phyloP scores from a whole-genome alignment of 2,888 invertebrate genomes.

The Globia sparganii region DNA sequence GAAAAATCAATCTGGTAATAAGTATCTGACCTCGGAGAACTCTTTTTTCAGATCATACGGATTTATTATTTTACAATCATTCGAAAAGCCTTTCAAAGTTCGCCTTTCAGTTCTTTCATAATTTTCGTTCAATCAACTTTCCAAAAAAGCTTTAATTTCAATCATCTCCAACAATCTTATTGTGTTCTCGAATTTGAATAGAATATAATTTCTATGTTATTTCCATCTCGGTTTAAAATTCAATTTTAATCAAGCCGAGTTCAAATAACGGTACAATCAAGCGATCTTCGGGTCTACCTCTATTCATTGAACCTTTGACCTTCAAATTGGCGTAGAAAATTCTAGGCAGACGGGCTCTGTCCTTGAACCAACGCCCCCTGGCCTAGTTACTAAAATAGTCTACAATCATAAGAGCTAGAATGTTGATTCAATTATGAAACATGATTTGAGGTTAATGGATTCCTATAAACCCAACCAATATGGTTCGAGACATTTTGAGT shows the following conservation, averaged over 20 bases:
- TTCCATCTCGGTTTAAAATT: constrained; percentile 5
- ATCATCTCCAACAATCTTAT: neutral
- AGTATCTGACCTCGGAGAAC: neutral
- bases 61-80: neutral
- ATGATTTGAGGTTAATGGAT: neutral
- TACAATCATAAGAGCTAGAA: constrained; percentile 18
- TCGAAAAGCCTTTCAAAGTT: neutral
- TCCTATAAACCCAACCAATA: neutral
- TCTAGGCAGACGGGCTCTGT: constrained; percentile 34
- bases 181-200: constrained; percentile 1
- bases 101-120: neutral
- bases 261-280: constrained; percentile 17
- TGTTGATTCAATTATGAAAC: constrained; percentile 19
- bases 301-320: constrained; percentile 42
- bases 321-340: constrained; percentile 30
- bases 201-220: constrained; percentile 10
- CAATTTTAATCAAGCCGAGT: constrained; percentile 27
- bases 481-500: neutral
- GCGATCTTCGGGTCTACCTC: constrained; percentile 22
- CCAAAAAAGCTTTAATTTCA: neutral
- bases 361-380: constrained; percentile 36
- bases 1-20: neutral
- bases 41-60: neutral
- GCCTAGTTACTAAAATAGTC: constrained; percentile 34
- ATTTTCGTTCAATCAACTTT: constrained; percentile 10